A percentile compares a stretch with the other conserved stretches of the same genome.
phyloP scores from a whole-genome alignment of 2,797 vertebrate species.

The Momotus momota region DNA sequence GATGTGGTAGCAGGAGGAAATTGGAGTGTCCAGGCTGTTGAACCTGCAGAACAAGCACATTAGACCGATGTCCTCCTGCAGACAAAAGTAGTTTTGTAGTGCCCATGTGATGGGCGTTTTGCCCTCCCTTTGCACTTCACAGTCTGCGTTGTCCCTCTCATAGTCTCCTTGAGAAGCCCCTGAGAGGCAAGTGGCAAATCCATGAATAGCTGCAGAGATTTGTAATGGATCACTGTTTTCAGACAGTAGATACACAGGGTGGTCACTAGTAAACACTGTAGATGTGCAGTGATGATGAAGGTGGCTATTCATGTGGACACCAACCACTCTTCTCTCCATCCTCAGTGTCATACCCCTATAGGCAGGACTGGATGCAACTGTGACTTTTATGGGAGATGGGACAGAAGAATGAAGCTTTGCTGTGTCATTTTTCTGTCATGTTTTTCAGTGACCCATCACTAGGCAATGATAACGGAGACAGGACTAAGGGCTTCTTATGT shows the following conservation, averaged over 20 bases:
- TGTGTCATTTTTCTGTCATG: neutral
- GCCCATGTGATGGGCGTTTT: neutral
- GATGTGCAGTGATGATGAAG: neutral
- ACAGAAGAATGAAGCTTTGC: neutral
- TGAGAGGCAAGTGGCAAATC: neutral
- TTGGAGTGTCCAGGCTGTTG: neutral
- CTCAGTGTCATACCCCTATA: neutral
- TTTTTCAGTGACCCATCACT: neutral
- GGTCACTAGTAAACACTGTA: neutral
- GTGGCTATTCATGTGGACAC: accelerated
- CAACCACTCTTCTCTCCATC: neutral
- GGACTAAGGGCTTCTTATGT: neutral
- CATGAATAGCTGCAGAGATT: neutral
- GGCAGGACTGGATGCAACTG: neutral
- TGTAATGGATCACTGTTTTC: neutral
- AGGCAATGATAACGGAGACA: neutral
- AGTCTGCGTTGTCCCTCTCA: neutral
- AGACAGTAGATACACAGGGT: neutral
- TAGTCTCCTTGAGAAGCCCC: neutral
- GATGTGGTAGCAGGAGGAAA: neutral
- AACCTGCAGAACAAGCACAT: neutral
- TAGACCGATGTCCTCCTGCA: accelerated
- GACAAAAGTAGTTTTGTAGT: neutral
- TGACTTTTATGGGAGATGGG: neutral
- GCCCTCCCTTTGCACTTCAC: neutral